A percentile compares a stretch with the other conserved stretches of the same genome.
Conservation (phyloP, 2,888 invertebrate species). For the Meganola albula region DNA sequence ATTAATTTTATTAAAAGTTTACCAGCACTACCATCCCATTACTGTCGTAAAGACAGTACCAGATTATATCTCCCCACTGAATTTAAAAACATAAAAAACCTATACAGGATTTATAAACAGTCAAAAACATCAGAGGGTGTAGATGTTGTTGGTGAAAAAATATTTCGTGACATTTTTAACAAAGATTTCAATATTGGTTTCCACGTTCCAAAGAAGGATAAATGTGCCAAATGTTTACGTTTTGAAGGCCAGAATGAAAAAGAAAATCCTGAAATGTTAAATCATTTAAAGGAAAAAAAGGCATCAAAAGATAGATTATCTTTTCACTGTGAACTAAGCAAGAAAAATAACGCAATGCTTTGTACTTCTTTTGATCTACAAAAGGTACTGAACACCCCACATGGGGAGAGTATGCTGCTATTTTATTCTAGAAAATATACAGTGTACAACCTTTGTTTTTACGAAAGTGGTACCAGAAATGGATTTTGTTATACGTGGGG, state of each 20-base stretch:
- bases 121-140: conserved; percentile 2
- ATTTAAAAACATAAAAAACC: conserved; percentile 10
- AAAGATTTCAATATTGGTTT: conserved; percentile 13
- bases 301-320: conserved; percentile 16
- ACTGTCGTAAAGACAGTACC: conserved; percentile 12
- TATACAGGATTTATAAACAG: conserved; percentile 6
- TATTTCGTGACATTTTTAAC: conserved; percentile 14
- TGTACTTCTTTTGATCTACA: conserved; percentile 8
- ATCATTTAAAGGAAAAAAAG: conserved; percentile 17
- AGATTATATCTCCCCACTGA: conserved; percentile 11
- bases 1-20: conserved; percentile 11
- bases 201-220: conserved; percentile 13
- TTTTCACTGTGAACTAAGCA: conserved; percentile 14
- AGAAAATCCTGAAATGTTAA: conserved; percentile 8
- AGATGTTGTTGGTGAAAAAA: conserved; percentile 5
- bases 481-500: conserved; percentile 5
- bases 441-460: conserved; percentile 8
- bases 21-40: conserved; percentile 13
- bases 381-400: conserved; percentile 4
- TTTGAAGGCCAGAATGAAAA: conserved; percentile 8
- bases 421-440: conserved; percentile 7
- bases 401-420: conserved; percentile 4
- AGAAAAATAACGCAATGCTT: conserved; percentile 9
- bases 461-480: conserved; percentile 7
- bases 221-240: conserved; percentile 10